Conservation (phyloP, 2,113 vertebrate genomes). For the Lamprotornis superbus region DNA sequence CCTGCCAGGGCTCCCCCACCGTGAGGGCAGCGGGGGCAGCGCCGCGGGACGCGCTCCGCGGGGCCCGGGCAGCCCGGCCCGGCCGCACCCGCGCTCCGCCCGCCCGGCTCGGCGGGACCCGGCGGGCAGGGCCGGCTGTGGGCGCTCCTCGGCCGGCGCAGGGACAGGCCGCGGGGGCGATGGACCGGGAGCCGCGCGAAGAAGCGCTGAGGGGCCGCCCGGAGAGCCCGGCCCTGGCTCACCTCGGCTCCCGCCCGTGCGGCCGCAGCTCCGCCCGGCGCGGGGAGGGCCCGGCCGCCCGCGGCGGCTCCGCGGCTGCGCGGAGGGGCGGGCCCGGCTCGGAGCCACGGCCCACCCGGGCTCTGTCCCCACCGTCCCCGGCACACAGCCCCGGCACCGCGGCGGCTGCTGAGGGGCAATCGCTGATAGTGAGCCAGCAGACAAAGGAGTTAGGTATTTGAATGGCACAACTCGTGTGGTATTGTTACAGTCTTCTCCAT, state of each 20-base stretch:
- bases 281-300: neutral
- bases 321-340: neutral
- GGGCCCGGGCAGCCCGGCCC: neutral
- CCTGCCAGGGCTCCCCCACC: neutral
- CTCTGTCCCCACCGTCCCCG: fast-evolving
- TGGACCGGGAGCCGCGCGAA: neutral
- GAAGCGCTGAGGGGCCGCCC: neutral
- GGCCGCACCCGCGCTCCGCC: neutral
- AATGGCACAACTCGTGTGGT: fast-evolving
- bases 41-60: neutral
- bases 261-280: neutral
- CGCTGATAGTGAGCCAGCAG: fast-evolving
- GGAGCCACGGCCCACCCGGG: neutral
- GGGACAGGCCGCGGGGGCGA: neutral
- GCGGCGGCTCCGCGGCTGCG: neutral
- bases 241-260: neutral
- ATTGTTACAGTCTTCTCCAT: neutral
- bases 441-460: fast-evolving
- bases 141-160: no score
- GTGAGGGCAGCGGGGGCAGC: neutral
- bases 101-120: no score
- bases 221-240: neutral
- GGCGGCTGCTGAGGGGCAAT: fast-evolving
- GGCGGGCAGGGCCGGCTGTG: no score
- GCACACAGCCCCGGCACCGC: fast-evolving